These are phyloP conservation scores for Edolisoma coerulescens DNA, from an alignment of 2,113 vertebrate genomes.

Conservation along the genomic window DNA sequence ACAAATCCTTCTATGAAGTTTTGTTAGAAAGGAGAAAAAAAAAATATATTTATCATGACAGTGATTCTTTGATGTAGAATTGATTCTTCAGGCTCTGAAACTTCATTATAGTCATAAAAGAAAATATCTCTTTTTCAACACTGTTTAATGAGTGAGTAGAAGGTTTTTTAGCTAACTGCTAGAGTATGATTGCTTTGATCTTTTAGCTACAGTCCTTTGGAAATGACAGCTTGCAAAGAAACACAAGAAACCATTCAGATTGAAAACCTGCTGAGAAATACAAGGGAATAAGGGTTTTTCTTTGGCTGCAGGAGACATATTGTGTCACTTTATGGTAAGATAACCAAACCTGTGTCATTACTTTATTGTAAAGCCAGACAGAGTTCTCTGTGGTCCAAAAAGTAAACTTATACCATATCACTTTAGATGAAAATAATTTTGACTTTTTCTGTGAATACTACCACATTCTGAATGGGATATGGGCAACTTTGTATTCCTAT, in stretches of 20 bases:
- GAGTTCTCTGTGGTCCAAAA: not conserved
- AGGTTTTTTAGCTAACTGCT: not conserved
- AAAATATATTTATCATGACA: not conserved
- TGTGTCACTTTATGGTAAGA: not conserved
- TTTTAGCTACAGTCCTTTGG: not conserved
- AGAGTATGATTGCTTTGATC: not conserved
- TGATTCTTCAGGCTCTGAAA: constrained; percentile 11
- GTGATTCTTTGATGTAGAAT: constrained; percentile 19
- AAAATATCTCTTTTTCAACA: not conserved
- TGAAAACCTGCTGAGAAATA: not conserved
- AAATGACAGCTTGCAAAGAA: not conserved
- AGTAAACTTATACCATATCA: not conserved
- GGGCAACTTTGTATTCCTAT: not conserved
- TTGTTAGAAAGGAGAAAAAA: not conserved
- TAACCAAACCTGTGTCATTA: not conserved
- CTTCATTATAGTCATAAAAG: not conserved
- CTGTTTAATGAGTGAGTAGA: not conserved
- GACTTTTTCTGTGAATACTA: not conserved
- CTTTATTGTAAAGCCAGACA: not conserved
- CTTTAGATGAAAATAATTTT: not conserved
- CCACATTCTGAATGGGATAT: not conserved
- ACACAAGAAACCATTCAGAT: not conserved
- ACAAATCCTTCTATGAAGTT: not conserved
- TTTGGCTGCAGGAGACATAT: not conserved
- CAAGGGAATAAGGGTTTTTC: not conserved